phyloP scores from a whole-genome alignment of 1,140 invertebrate genomes.

The Eulimnadia texana region DNA sequence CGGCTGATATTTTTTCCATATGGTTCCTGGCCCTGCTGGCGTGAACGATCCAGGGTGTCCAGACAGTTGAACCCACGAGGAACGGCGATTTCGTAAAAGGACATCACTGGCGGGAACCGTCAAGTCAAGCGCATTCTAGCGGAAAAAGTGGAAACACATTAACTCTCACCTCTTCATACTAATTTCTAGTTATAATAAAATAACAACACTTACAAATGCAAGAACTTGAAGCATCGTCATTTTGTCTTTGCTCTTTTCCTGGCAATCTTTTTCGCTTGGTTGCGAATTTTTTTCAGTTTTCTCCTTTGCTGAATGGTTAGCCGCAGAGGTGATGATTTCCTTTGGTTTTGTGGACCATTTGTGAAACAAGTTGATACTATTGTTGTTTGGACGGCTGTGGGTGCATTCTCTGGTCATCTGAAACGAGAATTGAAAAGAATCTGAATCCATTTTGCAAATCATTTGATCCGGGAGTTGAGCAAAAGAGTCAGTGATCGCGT shows the following conservation, averaged over 20 bases:
- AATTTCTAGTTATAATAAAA: neutral
- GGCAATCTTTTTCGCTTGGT: too few species aligned
- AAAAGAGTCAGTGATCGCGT: too few species aligned
- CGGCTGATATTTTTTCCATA: slow-evolving; percentile 65
- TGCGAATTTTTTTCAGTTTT: too few species aligned
- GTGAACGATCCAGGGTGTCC: slow-evolving; percentile 86
- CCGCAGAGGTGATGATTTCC: too few species aligned
- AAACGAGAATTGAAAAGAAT: too few species aligned
- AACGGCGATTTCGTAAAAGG: slow-evolving; percentile 53
- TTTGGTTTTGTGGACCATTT: too few species aligned
- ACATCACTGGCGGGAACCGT: slow-evolving; percentile 80
- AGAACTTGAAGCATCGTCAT: neutral
- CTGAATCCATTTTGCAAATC: too few species aligned
- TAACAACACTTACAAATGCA: neutral
- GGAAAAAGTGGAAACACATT: neutral
- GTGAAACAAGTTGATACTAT: too few species aligned
- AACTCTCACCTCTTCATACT: neutral
- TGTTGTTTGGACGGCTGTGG: too few species aligned
- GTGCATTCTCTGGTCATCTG: too few species aligned
- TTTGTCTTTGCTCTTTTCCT: neutral
- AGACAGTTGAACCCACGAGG: slow-evolving; percentile 57
- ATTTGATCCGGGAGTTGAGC: too few species aligned
- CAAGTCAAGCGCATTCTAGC: slow-evolving; percentile 83
- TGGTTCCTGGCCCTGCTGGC: slow-evolving; percentile 79
- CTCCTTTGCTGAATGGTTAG: too few species aligned